phyloP scores from a whole-genome alignment of 2,113 vertebrate genomes.

The Charadrius vociferus region DNA sequence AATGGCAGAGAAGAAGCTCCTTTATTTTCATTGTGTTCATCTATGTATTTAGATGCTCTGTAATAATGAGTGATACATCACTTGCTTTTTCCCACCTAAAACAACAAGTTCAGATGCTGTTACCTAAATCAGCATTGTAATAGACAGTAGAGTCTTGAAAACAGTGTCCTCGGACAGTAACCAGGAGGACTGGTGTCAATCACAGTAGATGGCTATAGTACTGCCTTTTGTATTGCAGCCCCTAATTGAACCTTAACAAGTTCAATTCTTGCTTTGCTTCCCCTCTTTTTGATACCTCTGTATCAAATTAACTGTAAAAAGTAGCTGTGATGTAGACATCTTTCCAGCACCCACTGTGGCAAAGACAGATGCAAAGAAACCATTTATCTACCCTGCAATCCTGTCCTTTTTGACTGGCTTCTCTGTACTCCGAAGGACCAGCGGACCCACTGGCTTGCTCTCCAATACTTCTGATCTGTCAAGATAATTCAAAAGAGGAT shows the following conservation, averaged over 20 bases:
- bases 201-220: neutral
- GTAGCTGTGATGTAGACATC: constrained; percentile 12
- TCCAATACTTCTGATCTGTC: neutral
- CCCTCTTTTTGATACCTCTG: constrained; percentile 45
- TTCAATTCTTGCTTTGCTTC: constrained; percentile 48
- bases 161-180: too few relatives aligned
- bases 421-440: neutral
- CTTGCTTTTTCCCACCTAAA: neutral
- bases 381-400: neutral
- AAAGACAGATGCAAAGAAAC: constrained; percentile 21
- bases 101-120: neutral
- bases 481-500: neutral
- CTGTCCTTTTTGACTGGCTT: neutral
- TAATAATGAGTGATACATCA: neutral
- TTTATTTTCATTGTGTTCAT: neutral
- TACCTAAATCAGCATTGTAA: neutral
- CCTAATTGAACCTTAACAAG: neutral
- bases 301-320: constrained; percentile 14
- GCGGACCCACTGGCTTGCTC: neutral
- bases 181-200: neutral
- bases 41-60: neutral
- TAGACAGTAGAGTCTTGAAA: neutral
- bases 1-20: neutral
- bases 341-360: constrained; percentile 1
- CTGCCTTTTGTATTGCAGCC: neutral